Evolutionary conservation across 2,888 invertebrate species (phyloP), one percentile per base, ranked within the genome.

Genomic region (Lacanobia wlatinum): DNA sequence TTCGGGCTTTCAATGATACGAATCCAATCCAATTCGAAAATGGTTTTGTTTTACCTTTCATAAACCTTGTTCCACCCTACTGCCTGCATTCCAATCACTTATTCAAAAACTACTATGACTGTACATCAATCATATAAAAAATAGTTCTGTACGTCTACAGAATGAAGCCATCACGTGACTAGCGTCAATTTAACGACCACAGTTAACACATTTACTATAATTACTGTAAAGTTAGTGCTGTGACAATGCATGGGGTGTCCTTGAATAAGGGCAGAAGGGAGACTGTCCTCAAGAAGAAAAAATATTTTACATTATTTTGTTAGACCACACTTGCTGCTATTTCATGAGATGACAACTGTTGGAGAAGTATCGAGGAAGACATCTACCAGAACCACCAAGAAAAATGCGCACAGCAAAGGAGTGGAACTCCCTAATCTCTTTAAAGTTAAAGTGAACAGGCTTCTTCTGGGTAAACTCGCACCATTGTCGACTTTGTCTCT

Each of bases 151-250:
- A 70, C 53, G 46, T 78, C 72, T 67, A 75, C 71, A 76, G 86
- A 86, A 90, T 90, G 86, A 88, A 90, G 89, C 84, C 84, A 90
- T 93, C 80, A 88, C 93, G 94, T 94, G 94, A 91, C 93, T 76
- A 70, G 56, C 23, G 59, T 79, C 90, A 89, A 91, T 94, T 94
- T 88, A 84, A 87, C 81, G 78, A 61, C 76, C 72, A 88, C 89
- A 90, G 92, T 93, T 94, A 93, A 92, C 93, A 92, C 93, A 92
- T 92, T 92, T 87, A 87, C 88, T 85, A 88, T 92, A 93, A 93
- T 93, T 92, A 92, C 90, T 83, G 84, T 80, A 73, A 87, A 86
- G 75, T 85, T 83, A 85, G 75, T 72, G 50, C 74, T 71, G 72
- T 82, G 72, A 78, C 84, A 75, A 68, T 66, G 40, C 59, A 69